phyloP scores from a whole-genome alignment of 2,797 vertebrate species.

The Cheirogaleus major region DNA sequence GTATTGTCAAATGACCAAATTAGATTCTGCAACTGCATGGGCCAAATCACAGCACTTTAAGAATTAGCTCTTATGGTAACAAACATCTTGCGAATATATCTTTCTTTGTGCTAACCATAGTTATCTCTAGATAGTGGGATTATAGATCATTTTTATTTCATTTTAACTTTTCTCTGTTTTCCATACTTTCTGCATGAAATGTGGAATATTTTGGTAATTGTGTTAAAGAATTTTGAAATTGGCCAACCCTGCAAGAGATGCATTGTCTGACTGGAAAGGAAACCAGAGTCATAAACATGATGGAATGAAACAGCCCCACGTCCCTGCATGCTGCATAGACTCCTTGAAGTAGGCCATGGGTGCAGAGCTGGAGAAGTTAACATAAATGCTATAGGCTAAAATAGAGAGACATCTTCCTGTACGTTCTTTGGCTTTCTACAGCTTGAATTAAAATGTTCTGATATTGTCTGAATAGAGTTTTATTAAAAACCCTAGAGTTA shows the following conservation, averaged over 20 bases:
- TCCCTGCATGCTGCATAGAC: accelerated
- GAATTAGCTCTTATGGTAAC: not conserved
- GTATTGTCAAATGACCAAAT: not conserved
- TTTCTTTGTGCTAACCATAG: not conserved
- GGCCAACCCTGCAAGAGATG: not conserved
- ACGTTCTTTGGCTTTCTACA: not conserved
- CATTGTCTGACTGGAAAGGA: not conserved
- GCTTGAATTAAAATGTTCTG: slow-evolving; percentile 47
- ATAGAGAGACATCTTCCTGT: not conserved
- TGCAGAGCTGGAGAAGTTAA: not conserved
- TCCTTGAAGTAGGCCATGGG: not conserved
- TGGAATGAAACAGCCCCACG: too few species aligned
- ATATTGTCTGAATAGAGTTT: slow-evolving; percentile 33
- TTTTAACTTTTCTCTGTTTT: not conserved
- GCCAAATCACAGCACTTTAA: not conserved
- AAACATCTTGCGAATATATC: not conserved
- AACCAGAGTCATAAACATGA: not conserved
- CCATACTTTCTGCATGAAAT: not conserved
- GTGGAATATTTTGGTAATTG: not conserved
- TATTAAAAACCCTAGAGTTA: slow-evolving; percentile 39
- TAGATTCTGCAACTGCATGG: not conserved
- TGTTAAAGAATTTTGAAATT: not conserved
- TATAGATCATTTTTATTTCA: not conserved
- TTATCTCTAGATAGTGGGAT: not conserved
- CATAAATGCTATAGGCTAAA: not conserved